Conservation (phyloP, 2,797 vertebrate species). For the Mus minutoides region DNA sequence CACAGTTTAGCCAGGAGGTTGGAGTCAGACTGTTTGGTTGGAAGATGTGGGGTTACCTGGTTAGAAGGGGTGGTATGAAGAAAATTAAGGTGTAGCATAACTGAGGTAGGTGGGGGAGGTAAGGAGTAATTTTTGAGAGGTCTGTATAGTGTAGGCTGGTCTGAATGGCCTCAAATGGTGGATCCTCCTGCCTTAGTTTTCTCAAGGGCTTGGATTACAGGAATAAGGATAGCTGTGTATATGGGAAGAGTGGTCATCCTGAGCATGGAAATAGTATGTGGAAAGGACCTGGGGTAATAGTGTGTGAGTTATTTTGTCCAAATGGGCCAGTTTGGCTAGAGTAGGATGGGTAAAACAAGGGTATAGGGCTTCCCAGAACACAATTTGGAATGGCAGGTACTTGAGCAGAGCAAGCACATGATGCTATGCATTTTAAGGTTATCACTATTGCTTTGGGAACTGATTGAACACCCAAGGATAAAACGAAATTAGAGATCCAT, state of each 20-base stretch:
- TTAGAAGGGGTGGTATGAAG: neutral
- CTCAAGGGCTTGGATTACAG: neutral
- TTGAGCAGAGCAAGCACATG: too few relatives aligned
- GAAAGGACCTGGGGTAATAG: neutral
- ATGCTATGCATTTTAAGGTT: neutral
- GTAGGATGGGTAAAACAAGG: fast-evolving
- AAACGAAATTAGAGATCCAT: neutral
- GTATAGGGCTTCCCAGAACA: neutral
- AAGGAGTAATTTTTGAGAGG: neutral
- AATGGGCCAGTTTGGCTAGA: neutral
- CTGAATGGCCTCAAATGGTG: neutral
- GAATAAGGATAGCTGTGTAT: neutral
- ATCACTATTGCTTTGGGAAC: neutral
- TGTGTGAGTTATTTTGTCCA: neutral
- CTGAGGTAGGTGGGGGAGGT: neutral
- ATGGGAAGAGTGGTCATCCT: too few relatives aligned
- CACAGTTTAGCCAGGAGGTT: neutral
- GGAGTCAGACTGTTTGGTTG: neutral
- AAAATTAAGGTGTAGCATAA: neutral
- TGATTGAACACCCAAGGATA: too few relatives aligned
- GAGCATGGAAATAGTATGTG: neutral
- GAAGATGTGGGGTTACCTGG: neutral
- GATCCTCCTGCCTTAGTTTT: neutral
- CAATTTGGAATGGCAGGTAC: fast-evolving
- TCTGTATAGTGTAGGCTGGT: neutral